Evolutionary conservation across 2,797 vertebrate species (phyloP).

Genomic region (Esox lucius): DNA sequence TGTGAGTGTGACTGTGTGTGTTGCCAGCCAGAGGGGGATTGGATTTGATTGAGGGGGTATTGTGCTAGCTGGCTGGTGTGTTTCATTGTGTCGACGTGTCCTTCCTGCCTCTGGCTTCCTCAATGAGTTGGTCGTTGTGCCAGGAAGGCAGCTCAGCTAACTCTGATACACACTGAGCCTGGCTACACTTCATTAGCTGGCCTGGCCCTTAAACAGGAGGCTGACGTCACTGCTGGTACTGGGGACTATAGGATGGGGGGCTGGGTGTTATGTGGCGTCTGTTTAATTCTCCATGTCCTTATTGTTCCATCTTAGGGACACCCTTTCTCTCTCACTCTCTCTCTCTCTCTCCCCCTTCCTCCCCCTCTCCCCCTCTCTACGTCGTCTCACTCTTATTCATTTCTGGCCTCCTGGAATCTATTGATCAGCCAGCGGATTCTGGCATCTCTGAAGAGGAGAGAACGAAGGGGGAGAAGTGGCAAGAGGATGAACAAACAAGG

Average conservation of each 20-base stretch:
- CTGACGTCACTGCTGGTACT: constrained; percentile 63
- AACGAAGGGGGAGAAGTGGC: constrained; percentile 35
- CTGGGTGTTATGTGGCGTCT: constrained; percentile 38
- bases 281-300: constrained; percentile 72
- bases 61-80: constrained; percentile 44
- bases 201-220: constrained; percentile 66
- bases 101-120: constrained; percentile 56
- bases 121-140: constrained; percentile 40
- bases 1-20: constrained; percentile 46
- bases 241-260: constrained; percentile 26
- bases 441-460: constrained; percentile 58
- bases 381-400: constrained; percentile 19
- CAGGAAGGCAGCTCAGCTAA: constrained; percentile 28
- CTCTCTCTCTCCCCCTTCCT: constrained; percentile 40
- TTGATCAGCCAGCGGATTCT: constrained; percentile 73
- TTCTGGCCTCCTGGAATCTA: constrained; percentile 69
- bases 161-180: constrained; percentile 59
- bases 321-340: constrained; percentile 32
- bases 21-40: constrained; percentile 57
- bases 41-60: constrained; percentile 66
- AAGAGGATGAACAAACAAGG: constrained; percentile 21
- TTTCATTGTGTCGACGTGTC: constrained; percentile 19
- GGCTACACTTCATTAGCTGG: constrained; percentile 69
- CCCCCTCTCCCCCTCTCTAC: constrained; percentile 28
- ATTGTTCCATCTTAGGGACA: constrained; percentile 62